Conservation (phyloP, 2,888 invertebrate genomes). For the Melanotus villosus region DNA sequence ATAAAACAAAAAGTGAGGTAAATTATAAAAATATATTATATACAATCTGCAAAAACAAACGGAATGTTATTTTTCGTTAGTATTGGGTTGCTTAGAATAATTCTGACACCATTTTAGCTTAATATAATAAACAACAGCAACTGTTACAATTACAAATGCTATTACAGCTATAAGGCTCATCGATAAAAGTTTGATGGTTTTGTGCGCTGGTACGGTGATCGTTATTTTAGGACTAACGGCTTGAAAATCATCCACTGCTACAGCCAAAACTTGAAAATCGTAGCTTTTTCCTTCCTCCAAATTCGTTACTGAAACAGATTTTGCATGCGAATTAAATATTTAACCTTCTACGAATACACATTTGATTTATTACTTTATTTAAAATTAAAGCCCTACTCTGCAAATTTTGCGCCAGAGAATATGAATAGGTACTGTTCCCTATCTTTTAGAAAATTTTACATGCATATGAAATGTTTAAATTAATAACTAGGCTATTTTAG, state of each 20-base stretch:
- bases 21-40: slow-evolving; percentile 20
- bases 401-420: too few species aligned
- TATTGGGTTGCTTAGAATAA: slow-evolving; percentile 32
- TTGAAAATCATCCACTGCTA: slow-evolving; percentile 74
- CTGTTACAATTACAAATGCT: slow-evolving; percentile 76
- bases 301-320: slow-evolving; percentile 74
- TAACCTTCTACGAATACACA: too few species aligned
- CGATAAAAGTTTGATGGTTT: slow-evolving; percentile 79
- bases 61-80: slow-evolving; percentile 14
- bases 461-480: too few species aligned
- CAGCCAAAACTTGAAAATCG: slow-evolving; percentile 81
- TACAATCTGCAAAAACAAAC: slow-evolving; percentile 6
- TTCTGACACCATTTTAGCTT: slow-evolving; percentile 66
- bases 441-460: too few species aligned
- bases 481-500: too few species aligned
- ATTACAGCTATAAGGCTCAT: slow-evolving; percentile 81
- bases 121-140: slow-evolving; percentile 75
- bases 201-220: slow-evolving; percentile 79
- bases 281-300: slow-evolving; percentile 82
- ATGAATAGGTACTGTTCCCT: too few species aligned
- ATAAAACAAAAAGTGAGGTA: background rate
- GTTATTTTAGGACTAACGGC: slow-evolving; percentile 76
- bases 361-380: too few species aligned
- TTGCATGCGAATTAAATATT: too few species aligned
- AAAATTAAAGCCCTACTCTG: too few species aligned